Percentiles rank a stretch among this genome's conserved stretches.
Evolutionary conservation across 2,113 vertebrate genomes (phyloP).

Genomic region (Morphnarchus princeps): DNA sequence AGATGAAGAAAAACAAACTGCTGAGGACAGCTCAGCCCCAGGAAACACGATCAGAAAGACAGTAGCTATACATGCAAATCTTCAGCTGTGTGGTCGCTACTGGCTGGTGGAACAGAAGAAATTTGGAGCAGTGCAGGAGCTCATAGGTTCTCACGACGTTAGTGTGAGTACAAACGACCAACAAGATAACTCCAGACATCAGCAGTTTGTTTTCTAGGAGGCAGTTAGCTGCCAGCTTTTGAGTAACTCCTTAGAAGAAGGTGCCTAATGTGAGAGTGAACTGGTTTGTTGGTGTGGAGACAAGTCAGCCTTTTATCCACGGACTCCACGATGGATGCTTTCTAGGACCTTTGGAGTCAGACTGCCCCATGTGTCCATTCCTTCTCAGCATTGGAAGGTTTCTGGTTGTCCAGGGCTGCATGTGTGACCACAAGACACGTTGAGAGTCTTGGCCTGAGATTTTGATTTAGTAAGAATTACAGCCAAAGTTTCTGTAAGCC

Average conservation of each 20-base stretch:
- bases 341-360: background rate
- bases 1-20: background rate
- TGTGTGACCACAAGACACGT: background rate
- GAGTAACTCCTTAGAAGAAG: background rate
- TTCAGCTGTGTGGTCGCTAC: background rate
- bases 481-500: background rate
- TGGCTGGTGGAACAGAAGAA: background rate
- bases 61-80: accelerated
- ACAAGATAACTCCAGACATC: background rate
- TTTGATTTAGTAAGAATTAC: accelerated
- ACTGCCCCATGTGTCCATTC: background rate
- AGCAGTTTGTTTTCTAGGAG: conserved; percentile 7
- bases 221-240: background rate
- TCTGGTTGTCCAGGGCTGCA: background rate
- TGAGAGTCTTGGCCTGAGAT: background rate
- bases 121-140: background rate
- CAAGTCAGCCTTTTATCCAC: background rate
- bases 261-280: background rate
- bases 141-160: accelerated
- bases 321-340: background rate
- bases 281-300: background rate
- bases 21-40: background rate
- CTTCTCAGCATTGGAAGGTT: background rate
- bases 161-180: background rate
- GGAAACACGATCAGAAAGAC: accelerated